Base-by-base conservation (phyloP, 2,797 vertebrate genomes). In the Tokudaia muenninki region DNA sequence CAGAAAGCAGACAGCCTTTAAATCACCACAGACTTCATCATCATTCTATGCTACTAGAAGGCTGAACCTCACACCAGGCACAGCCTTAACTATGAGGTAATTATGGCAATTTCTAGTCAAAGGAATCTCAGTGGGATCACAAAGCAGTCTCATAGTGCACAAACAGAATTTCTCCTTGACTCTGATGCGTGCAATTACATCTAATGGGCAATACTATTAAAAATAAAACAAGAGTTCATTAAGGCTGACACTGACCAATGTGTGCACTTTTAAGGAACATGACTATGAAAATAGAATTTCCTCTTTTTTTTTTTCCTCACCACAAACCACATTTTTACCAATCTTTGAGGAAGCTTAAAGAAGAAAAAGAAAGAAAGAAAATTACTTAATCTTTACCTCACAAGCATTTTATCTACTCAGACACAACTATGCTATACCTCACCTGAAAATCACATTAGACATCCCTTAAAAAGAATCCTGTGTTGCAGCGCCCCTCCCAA, bases 311-410 rank as follows among this genome's bases (percentile, higher is more conserved):
- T 59, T 37, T 9, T 63, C 2, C 78, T 97, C 89, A 31, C 44
- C 70, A 94, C 97, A 96, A 97, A 97, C 96, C 82, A 89, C 93
- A 96, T 47, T 97, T 97, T 88, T 94, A 97, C 91, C 29, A 97
- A 89, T 0, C 4, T 72, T 97, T 86, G 55, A 98, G 91, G 29
- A 97, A 96, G 44, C 74, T 87, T 19, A n/a, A 72, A 92, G 47
- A 94, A 65, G 31, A 34, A 16, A 65, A 31, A 63, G 26, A 90
- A 80, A 93, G 65, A 81, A 74, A 80, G 61, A 55, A 19, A 55
- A 65, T 94, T 96, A n/a, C 82, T 94, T 84, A 72, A 96, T 57
- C 67, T 86, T 83, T 65, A 78, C 26, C 50, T 96, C 50, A 9
- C 22, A 70, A n/a, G 1, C n/a, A 57, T 37, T 79, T 11, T 52